These are phyloP conservation scores for Nysson spinosus DNA, from an alignment of 2,888 invertebrate species.

Conservation along the genomic window DNA sequence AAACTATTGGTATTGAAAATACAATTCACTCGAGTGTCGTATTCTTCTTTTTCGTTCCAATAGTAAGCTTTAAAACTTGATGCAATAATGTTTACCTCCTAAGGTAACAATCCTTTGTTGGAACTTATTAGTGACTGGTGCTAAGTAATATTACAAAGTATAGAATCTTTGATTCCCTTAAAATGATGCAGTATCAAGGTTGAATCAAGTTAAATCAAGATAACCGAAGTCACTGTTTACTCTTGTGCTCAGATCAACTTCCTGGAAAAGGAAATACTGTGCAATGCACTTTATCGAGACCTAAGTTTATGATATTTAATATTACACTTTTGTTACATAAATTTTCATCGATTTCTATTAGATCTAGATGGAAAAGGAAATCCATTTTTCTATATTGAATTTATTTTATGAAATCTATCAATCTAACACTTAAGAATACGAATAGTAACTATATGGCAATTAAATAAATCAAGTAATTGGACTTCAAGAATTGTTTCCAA, in stretches of 20 bases:
- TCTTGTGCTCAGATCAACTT: slow-evolving; percentile 44
- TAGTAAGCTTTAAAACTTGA: slow-evolving; percentile 35
- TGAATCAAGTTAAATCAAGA: slow-evolving; percentile 30
- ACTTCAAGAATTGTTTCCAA: too few relatives aligned
- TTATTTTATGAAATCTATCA: too few relatives aligned
- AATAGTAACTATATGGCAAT: too few relatives aligned
- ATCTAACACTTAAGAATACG: too few relatives aligned
- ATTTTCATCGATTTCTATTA: not conserved
- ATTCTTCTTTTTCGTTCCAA: slow-evolving; percentile 17
- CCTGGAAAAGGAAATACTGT: slow-evolving; percentile 25
- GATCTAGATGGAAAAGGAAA: not conserved
- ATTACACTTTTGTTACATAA: slow-evolving; percentile 2
- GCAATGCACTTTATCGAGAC: slow-evolving; percentile 43
- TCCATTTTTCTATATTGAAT: too few relatives aligned
- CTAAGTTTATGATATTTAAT: slow-evolving; percentile 26
- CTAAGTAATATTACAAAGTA: slow-evolving; percentile 47
- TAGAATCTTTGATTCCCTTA: slow-evolving; percentile 40
- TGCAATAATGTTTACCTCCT: slow-evolving; percentile 22
- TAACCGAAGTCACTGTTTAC: slow-evolving; percentile 36
- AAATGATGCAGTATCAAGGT: slow-evolving; percentile 38
- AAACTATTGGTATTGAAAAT: slow-evolving; percentile 19
- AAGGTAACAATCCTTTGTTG: slow-evolving; percentile 23
- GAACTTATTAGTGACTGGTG: slow-evolving; percentile 53
- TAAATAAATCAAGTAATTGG: too few relatives aligned
- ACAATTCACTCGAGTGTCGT: slow-evolving; percentile 23